Base-by-base conservation (phyloP, 2,797 vertebrate genomes). In the Gymnoscopelus braueri region DNA sequence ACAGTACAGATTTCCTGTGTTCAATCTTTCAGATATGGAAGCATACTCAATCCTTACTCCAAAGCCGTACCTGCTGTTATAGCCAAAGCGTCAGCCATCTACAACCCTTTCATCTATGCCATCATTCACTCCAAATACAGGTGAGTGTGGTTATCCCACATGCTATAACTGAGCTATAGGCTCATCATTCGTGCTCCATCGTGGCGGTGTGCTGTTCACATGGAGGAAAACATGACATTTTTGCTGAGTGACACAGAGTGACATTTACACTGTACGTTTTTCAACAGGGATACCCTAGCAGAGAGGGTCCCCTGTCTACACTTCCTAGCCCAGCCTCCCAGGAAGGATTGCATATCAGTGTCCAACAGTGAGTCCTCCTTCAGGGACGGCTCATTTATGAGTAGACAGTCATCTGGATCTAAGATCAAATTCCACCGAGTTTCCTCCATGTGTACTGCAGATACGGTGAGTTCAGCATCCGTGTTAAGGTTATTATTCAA, bases 61-160 rank as follows among this genome's bases (percentile, higher is more conserved):
- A 97, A 96, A 89, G 91, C 95, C 2, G 94, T 97, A 47, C 96
- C 96, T 63, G 96, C 95, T 71, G 83, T 97, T 73, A 96, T 97
- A 68, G 96, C 96, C 78, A 97, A 97, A 90, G 95, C 95, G 15
- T 97, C 96, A 5, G 94, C 96, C 72, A 93, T 96, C 84, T 96
- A 96, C 90, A 97, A 97, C 76, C 96, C 96, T 67, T 95, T 97
- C 81, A 97, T 97, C 77, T 97, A 97, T 51, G 95, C 95, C 79
- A 97, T 97, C 85, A 95, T 95, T 84, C 96, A 96, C 83, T 93
- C 95, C 55, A 95, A 96, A 89, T 97, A 97, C 92, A 96, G 96
- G 96, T 96, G 87, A 74, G 75, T 64, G 32, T 5, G 44, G 26
- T 58, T 10, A 13, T 53, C 3, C 26, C 23, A 19, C 15, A 44